Evolutionary conservation across 2,888 invertebrate genomes (phyloP), one percentile per base, ranked within the genome.

Genomic region (Thyatira batis): DNA sequence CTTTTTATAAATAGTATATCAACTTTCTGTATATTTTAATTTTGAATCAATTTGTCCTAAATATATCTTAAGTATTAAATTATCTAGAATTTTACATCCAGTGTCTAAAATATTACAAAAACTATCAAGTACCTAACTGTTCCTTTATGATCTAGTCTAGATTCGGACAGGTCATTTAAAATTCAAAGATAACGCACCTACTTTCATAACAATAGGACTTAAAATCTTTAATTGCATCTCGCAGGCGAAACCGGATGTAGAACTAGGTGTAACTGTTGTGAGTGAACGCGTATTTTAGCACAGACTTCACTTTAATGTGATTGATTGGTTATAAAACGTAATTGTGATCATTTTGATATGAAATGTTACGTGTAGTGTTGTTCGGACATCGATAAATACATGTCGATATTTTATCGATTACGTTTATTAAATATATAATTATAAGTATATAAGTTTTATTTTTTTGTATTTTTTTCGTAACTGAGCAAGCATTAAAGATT

Each of bases 311-410:
- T 48, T 48, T 48, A 48, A 48, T 23, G 10, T 48, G 48, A 48
- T 48, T 48, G 48, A 48, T 48, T 48, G 48, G 27, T 48, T 48
- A 48, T 21, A n/a, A 48, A 48, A 17, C 23, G 48, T 48, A 48
- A 48, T 48, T 48, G 48, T 27, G 17, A 48, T 48, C 48, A 48
- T 48, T n/a, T 48, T 48, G 48, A 48, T 48, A 48, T 11, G 21
- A 27, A 46, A 17, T 28, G 48, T 27, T n/a, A 48, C 6, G 3
- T 9, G 20, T 48, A 48, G 48, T 48, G 48, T 10, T 48, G 48
- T 25, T 0, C 17, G 1, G 11, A 20, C 20, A 27, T 48, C 48
- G 48, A 48, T 48, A 11, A 10, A 1, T 23, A 5, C 2, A 25
- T 25, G 8, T 17, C 45, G n/a, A 45, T 13, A 23, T 13, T n/a